Base-by-base conservation (phyloP, 2,888 invertebrate genomes). In the Melangyna quadrimaculata region DNA sequence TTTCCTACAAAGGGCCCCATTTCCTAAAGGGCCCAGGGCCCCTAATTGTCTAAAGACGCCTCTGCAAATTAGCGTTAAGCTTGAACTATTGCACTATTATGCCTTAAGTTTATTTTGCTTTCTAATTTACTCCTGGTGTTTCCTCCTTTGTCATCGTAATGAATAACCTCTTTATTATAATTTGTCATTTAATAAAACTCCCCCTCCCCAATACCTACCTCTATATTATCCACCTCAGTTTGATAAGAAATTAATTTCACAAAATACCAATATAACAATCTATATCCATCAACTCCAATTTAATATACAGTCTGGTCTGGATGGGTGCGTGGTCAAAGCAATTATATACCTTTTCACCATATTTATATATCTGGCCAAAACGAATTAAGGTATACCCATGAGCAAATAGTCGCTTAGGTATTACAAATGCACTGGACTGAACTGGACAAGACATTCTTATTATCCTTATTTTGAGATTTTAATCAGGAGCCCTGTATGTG, bases 391-490 rank as follows among this genome's bases (percentile, higher is more conserved):
- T 73, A n/a, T n/a, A 51, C 45, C 81, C 73, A 70, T 35, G 48
- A 86, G 81, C 72, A 86, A 86, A 86, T 86, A 86, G 43, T 73
- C 63, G 71, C 37, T 75, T 10, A 53, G 7, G n/a, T n/a, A 8
- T 17, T 6, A 57, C 5, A 35, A 19, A 35, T 27, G 24, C 14
- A 59, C 59, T 14, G 14, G 27, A 27, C 51, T 6, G 14, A 12
- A 78, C 61, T 67, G 75, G 35, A 27, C 70, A 35, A 77, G 43
- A 35, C 63, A 43, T 81, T 70, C 67, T 77, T 78, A 86, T 78
- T 86, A 81, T 86, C 86, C 72, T 72, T 67, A 37, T 67, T n/a
- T 86, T 73, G 63, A 78, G 86, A 86, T 86, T 73, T 19, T 78
- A 59, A 86, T 80, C 81, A 3, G 45, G 40, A 27, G 29, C 19